These are phyloP conservation scores for Encarsia formosa DNA, from an alignment of 2,888 invertebrate species.

Conservation along the genomic window DNA sequence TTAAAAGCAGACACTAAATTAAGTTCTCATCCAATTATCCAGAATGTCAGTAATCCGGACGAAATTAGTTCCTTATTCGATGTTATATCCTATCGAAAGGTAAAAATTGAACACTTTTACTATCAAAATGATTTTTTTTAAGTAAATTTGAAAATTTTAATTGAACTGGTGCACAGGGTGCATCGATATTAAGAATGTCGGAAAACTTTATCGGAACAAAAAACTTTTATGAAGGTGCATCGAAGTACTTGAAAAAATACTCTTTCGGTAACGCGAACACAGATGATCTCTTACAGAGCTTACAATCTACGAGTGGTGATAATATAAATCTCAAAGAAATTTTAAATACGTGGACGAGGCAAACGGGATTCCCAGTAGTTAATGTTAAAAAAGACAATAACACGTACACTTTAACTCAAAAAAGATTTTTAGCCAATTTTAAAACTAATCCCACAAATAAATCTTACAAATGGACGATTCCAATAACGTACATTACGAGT, in stretches of 20 bases:
- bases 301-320: constrained; percentile 58
- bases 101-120: constrained; percentile 39
- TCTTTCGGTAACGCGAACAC: constrained; percentile 76
- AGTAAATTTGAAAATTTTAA: too few relatives aligned
- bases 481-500: constrained; percentile 70
- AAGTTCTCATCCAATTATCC: constrained; percentile 87
- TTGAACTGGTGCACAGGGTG: too few relatives aligned
- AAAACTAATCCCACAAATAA: constrained; percentile 62
- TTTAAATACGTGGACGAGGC: constrained; percentile 86
- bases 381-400: constrained; percentile 54
- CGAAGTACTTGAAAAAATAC: constrained; percentile 68
- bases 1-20: constrained; percentile 71
- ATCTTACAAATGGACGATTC: constrained; percentile 78
- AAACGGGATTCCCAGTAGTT: constrained; percentile 83
- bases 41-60: constrained; percentile 77
- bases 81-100: constrained; percentile 86
- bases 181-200: constrained; percentile 82
- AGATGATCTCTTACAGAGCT: constrained; percentile 66
- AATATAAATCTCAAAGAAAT: constrained; percentile 59
- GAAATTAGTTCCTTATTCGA: constrained; percentile 92
- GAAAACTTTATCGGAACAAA: constrained; percentile 73
- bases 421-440: constrained; percentile 73
- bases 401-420: constrained; percentile 64
- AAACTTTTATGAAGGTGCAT: constrained; percentile 69
- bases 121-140: too few relatives aligned